Evolutionary conservation across 2,888 invertebrate genomes (phyloP).

Genomic region (Nephrotoma flavescens): DNA sequence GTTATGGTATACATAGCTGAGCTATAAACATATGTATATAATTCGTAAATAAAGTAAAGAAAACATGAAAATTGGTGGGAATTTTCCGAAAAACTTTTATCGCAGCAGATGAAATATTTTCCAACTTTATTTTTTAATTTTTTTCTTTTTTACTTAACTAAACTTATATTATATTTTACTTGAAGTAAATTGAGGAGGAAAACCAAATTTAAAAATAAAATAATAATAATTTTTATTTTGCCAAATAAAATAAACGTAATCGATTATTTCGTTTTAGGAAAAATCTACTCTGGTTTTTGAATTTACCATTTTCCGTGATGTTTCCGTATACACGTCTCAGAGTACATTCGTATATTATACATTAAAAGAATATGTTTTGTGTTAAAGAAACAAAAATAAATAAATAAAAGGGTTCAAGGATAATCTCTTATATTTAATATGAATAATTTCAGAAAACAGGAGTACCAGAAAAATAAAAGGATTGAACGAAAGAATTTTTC

Average conservation of each 20-base stretch:
- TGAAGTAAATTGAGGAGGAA: background rate
- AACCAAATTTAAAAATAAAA: background rate
- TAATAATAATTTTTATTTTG: background rate
- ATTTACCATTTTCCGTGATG: background rate
- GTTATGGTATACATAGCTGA: background rate
- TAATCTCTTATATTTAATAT: background rate
- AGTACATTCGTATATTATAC: background rate
- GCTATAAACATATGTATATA: too few relatives aligned
- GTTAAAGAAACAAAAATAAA: background rate
- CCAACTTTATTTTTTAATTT: background rate
- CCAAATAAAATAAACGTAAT: background rate
- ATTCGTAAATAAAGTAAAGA: background rate
- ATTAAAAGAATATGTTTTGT: background rate
- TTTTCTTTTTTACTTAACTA: background rate
- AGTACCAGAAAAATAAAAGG: background rate
- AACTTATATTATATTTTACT: background rate
- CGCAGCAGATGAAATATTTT: background rate
- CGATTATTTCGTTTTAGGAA: background rate
- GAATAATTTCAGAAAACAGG: background rate
- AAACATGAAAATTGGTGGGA: background rate
- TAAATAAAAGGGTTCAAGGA: background rate
- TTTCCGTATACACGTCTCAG: background rate
- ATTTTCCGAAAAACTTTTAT: background rate
- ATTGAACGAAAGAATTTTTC: background rate
- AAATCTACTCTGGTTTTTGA: background rate